Evolutionary conservation across 2,888 invertebrate species (phyloP), one percentile per base, ranked within the genome.

Genomic region (Stegana nigrithorax): DNA sequence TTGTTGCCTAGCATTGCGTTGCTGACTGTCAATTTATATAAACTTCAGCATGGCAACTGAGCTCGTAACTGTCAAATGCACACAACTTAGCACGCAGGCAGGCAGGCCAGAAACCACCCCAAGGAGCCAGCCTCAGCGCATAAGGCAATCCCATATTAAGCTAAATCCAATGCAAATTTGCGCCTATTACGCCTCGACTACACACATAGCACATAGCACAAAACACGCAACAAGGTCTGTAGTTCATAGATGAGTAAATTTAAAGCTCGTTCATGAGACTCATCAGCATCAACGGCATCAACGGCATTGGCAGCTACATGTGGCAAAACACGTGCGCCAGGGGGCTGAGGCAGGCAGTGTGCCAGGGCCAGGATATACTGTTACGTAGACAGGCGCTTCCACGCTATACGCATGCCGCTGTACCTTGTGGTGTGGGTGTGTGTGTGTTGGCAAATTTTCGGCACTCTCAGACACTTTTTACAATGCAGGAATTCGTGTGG

Each of bases 181-280:
- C 50, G 25, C 26, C 25, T 25, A 50, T 50, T 50, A 19, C 23
- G 44, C 7, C 1, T 12, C 8, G 47, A 14, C 42, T n/a, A n/a
- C n/a, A 12, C 39, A 39, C n/a, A 42, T 29, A 29, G 10, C 6
- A 29, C 29, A 10, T 7, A 10, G 10, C 5, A 29, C 29, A 29
- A 10, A 10, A 29, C 10, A 29, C 29, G 29, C 29, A 1, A n/a
- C n/a, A n/a, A n/a, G 36, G 10, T 3, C 36, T 36, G 47, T 3
- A 60, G 60, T 39, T 44, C 45, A 77, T 76, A 76, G 77, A 75
- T 75, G 77, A 76, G 75, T 77, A 75, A 65, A 76, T 76, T 77
- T 77, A 77, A 75, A 76, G 77, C 75, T 76, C 75, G 75, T 75
- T 75, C 67, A 67, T 71, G 71, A 64, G n/a, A 23, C 23, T 3